phyloP scores from a whole-genome alignment of 2,797 vertebrate species.

The Darevskia nairensis region DNA sequence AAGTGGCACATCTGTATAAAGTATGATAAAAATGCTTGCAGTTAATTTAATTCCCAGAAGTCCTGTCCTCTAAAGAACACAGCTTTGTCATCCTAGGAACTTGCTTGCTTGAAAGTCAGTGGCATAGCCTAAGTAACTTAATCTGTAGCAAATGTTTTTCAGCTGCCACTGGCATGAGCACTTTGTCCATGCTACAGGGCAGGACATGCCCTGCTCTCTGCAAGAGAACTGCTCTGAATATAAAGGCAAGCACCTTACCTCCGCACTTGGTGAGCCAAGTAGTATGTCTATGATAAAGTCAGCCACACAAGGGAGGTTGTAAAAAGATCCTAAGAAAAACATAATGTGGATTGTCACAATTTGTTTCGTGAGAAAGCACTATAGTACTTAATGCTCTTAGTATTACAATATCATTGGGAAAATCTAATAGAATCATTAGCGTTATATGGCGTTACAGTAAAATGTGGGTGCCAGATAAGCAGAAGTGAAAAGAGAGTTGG shows the following conservation, averaged over 20 bases:
- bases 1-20: background rate
- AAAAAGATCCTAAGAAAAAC: constrained; percentile 90
- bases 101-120: background rate
- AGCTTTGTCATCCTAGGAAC: background rate
- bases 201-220: background rate
- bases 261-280: constrained; percentile 94
- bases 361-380: background rate
- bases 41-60: background rate
- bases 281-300: constrained; percentile 98
- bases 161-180: background rate
- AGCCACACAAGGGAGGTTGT: constrained; percentile 92
- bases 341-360: background rate
- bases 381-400: background rate
- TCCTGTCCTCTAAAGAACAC: background rate
- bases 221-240: background rate
- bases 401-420: background rate
- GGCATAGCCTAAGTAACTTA: background rate
- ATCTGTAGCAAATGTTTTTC: background rate
- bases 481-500: background rate
- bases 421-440: background rate
- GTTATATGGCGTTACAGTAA: background rate
- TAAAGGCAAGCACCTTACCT: constrained; percentile 81
- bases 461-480: background rate
- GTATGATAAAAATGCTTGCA: background rate
- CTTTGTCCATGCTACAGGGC: background rate